These are phyloP conservation scores for Venustaconcha ellipsiformis DNA, from an alignment of 1,140 invertebrate species.

Conservation along the genomic window DNA sequence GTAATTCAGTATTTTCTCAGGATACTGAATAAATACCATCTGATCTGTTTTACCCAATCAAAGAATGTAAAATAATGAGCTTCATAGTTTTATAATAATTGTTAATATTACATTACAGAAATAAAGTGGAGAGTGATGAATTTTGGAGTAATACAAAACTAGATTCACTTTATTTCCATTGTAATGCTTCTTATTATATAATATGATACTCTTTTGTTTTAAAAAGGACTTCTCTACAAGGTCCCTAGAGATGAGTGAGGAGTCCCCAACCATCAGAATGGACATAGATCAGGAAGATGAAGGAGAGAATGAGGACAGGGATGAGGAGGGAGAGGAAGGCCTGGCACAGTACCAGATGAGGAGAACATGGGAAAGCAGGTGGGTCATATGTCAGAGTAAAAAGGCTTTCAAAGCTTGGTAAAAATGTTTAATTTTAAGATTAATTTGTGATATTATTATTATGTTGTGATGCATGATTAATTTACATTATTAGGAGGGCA, in stretches of 20 bases:
- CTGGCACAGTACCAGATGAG: constrained; percentile 47
- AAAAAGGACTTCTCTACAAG: constrained; percentile 63
- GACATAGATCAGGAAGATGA: no score
- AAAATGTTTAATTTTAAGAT: neutral
- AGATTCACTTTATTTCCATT: no score
- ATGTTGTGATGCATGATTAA: no score
- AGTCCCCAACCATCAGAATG: constrained; percentile 38
- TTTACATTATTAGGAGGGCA: no score
- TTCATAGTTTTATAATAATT: no score
- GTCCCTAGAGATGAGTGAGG: constrained; percentile 62
- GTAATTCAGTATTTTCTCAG: no score
- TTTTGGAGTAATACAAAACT: no score
- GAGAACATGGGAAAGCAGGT: constrained; percentile 62
- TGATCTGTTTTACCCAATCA: no score
- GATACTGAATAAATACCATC: no score
- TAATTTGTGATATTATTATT: neutral
- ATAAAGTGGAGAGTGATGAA: no score
- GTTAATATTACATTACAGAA: neutral
- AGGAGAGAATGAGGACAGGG: constrained; percentile 22
- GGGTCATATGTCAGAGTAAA: neutral
- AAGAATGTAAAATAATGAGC: no score
- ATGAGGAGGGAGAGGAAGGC: constrained; percentile 32
- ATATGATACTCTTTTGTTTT: constrained; percentile 1
- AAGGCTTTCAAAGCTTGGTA: neutral
- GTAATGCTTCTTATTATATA: neutral